A percentile compares a stretch with the other conserved stretches of the same genome.
These are phyloP conservation scores for Brachylomia viminalis DNA, from an alignment of 2,888 invertebrate species.

Conservation along the genomic window DNA sequence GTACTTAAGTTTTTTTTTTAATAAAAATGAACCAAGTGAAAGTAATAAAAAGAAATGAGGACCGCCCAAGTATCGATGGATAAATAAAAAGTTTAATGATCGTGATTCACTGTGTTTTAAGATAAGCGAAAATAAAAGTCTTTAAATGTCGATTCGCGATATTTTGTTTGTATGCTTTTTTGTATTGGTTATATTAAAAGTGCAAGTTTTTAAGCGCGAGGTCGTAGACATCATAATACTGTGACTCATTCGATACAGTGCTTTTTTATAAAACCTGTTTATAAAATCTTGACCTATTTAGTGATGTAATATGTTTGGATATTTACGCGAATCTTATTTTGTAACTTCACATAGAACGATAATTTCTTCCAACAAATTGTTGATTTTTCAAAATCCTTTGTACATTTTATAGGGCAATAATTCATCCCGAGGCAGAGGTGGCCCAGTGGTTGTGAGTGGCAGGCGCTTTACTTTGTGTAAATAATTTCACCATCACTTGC, in stretches of 20 bases:
- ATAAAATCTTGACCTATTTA: slow-evolving; percentile 43
- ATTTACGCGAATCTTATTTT: not conserved
- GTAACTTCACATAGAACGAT: not conserved
- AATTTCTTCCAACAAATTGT: not conserved
- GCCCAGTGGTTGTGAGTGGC: not conserved
- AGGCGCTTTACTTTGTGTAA: not conserved
- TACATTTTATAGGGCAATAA: not conserved
- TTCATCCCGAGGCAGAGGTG: too few species aligned
- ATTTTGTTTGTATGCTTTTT: slow-evolving; percentile 14
- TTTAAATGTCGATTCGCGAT: slow-evolving; percentile 12
- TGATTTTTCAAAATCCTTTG: not conserved
- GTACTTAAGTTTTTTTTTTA: slow-evolving; percentile 14
- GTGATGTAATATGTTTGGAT: not conserved
- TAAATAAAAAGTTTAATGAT: slow-evolving; percentile 44
- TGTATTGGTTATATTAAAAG: slow-evolving; percentile 30
- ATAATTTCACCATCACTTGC: not conserved
- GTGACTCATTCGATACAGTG: slow-evolving; percentile 43
- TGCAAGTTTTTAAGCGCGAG: slow-evolving; percentile 40
- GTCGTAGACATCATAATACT: slow-evolving; percentile 20
- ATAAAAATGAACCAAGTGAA: slow-evolving; percentile 50
- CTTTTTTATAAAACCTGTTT: slow-evolving; percentile 36
- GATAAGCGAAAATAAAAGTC: slow-evolving; percentile 2
- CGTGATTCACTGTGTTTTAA: slow-evolving; percentile 21
- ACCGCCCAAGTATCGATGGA: slow-evolving; percentile 40
- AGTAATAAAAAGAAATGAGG: slow-evolving; percentile 42